Percentiles rank a stretch among this genome's conserved stretches.
These are phyloP conservation scores for Sericinus montela DNA, from an alignment of 2,888 invertebrate genomes.

Conservation along the genomic window DNA sequence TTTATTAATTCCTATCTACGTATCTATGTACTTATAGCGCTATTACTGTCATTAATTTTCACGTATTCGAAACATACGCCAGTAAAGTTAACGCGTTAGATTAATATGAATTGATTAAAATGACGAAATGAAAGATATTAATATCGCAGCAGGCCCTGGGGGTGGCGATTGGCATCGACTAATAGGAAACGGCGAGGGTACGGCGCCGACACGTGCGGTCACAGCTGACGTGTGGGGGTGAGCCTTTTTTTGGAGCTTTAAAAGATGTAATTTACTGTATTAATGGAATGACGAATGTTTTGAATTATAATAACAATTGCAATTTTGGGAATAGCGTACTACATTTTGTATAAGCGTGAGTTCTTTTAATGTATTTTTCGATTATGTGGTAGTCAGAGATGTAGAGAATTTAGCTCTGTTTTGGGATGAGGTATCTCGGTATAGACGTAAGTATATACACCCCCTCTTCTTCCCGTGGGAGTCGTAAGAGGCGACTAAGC, in stretches of 20 bases:
- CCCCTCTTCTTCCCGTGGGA: no score
- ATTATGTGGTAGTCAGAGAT: no score
- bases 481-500: no score
- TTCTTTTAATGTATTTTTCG: no score
- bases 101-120: slow-evolving; percentile 16
- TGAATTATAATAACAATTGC: neutral
- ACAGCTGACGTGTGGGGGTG: slow-evolving; percentile 18
- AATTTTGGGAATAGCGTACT: neutral
- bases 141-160: slow-evolving; percentile 2
- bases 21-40: no score
- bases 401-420: no score
- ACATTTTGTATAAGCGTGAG: neutral
- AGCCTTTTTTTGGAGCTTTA: slow-evolving; percentile 5
- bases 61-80: no score
- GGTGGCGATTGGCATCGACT: neutral
- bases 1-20: no score
- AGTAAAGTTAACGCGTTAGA: neutral
- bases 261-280: no score
- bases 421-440: no score
- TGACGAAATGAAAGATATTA: slow-evolving; percentile 6
- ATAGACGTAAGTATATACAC: no score
- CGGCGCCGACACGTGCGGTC: slow-evolving; percentile 17
- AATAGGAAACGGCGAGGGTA: slow-evolving; percentile 2
- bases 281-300: slow-evolving; percentile 8
- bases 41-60: no score